phyloP scores from a whole-genome alignment of 2,113 vertebrate species.

The Actenoides hombroni region DNA sequence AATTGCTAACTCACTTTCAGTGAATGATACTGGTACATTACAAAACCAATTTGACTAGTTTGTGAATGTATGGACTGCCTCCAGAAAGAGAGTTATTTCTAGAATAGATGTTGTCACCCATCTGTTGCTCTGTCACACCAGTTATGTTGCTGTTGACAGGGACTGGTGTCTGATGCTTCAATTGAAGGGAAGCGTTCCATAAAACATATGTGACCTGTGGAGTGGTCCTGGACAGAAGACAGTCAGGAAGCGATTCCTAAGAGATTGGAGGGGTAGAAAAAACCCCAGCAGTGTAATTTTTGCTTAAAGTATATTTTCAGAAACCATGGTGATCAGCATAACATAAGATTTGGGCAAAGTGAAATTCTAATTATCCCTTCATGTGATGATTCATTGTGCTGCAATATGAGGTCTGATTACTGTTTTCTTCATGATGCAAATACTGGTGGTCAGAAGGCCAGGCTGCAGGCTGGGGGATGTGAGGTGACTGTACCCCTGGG shows the following conservation, averaged over 20 bases:
- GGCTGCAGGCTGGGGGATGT: neutral
- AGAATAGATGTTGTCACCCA: neutral
- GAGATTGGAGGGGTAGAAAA: neutral
- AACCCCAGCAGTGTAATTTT: neutral
- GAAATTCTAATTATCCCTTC: neutral
- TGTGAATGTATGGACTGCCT: neutral
- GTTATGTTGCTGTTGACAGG: neutral
- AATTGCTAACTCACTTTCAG: conserved; percentile 28
- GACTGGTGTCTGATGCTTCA: neutral
- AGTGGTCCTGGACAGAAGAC: neutral
- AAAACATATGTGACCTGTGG: neutral
- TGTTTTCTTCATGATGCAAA: neutral
- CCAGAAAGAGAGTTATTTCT: neutral
- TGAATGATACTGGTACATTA: neutral
- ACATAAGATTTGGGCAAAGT: neutral
- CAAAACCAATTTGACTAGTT: neutral
- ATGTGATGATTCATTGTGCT: neutral
- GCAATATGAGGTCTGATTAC: neutral
- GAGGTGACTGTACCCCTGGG: neutral
- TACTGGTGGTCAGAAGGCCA: neutral
- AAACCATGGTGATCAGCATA: neutral
- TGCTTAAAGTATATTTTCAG: neutral
- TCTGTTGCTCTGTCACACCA: neutral
- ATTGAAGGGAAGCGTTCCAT: neutral
- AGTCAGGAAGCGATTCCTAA: neutral